These are phyloP conservation scores for Scaptodrosophila latifasciaeformis DNA, from an alignment of 2,888 invertebrate species.

Conservation along the genomic window DNA sequence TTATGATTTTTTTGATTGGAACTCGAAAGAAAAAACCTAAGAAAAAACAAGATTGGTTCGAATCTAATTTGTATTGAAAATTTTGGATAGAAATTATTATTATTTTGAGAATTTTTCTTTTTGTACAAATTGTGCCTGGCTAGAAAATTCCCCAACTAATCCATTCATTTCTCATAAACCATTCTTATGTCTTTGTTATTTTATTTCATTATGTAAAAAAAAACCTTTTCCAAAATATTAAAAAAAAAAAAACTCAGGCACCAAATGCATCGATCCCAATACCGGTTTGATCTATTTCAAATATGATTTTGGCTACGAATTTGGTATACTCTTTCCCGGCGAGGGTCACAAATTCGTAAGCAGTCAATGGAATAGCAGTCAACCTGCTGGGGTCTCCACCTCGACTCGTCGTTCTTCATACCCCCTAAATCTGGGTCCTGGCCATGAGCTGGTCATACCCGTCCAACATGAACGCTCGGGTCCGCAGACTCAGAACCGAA, in stretches of 20 bases:
- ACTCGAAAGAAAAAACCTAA: neutral
- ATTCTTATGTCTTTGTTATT: constrained; percentile 17
- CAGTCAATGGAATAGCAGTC: constrained; percentile 66
- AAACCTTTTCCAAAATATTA: constrained; percentile 22
- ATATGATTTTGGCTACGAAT: constrained; percentile 88
- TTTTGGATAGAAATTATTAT: constrained; percentile 29
- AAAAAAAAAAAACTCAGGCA: constrained; percentile 76
- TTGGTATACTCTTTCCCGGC: constrained; percentile 83
- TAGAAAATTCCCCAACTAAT: neutral
- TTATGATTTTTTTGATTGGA: neutral
- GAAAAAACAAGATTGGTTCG: constrained; percentile 16
- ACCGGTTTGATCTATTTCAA: constrained; percentile 87
- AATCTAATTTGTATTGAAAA: constrained; percentile 49
- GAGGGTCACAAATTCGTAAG: constrained; percentile 77
- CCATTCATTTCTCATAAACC: neutral
- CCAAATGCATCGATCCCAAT: constrained; percentile 85
- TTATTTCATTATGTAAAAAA: constrained; percentile 28
- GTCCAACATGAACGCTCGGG: constrained; percentile 79
- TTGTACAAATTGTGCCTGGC: neutral
- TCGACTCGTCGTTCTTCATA: constrained; percentile 56
- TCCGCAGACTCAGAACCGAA: too few species aligned
- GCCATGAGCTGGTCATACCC: constrained; percentile 80
- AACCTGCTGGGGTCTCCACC: constrained; percentile 15
- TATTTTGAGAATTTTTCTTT: neutral
- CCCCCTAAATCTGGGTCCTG: constrained; percentile 76